Percentiles rank a stretch among this genome's conserved stretches.
phyloP scores from a whole-genome alignment of 1,140 invertebrate species.

The Calephelis virginiensis region DNA sequence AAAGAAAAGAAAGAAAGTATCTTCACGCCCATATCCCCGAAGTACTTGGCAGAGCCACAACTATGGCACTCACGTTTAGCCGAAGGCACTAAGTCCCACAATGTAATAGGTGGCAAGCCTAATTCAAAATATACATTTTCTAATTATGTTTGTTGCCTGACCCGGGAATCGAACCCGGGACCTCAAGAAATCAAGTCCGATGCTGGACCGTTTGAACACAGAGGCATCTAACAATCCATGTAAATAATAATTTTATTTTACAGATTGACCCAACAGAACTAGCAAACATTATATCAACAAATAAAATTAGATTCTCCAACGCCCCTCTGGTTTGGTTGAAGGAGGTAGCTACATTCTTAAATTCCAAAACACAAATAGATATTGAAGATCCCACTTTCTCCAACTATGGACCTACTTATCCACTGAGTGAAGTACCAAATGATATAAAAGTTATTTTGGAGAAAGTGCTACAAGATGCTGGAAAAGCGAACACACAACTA shows the following conservation, averaged over 20 bases:
- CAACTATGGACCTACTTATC: conserved; percentile 74
- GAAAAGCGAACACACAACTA: conserved; percentile 78
- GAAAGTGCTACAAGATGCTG: conserved; percentile 79
- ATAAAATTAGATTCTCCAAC: conserved; percentile 80
- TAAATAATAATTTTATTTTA: conserved; percentile 32
- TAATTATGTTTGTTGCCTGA: no score
- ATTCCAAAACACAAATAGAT: conserved; percentile 81
- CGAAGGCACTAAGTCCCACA: no score
- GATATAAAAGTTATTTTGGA: conserved; percentile 77
- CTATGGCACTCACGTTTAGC: no score
- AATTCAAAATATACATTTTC: no score
- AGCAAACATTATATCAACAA: conserved; percentile 73
- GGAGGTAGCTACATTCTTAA: conserved; percentile 81
- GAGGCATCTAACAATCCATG: no score
- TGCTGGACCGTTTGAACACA: no score
- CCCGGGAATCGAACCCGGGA: no score
- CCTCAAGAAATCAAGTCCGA: no score
- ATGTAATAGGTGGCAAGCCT: no score
- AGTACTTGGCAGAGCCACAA: no score
- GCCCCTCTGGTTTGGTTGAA: conserved; percentile 81
- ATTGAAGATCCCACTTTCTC: conserved; percentile 81
- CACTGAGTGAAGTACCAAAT: conserved; percentile 77
- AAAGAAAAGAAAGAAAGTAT: no score
- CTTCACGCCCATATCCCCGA: no score
- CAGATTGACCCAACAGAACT: conserved; percentile 82